Evolutionary conservation across 2,797 vertebrate species (phyloP), one percentile per base, ranked within the genome.

Genomic region (Paguma larvata): DNA sequence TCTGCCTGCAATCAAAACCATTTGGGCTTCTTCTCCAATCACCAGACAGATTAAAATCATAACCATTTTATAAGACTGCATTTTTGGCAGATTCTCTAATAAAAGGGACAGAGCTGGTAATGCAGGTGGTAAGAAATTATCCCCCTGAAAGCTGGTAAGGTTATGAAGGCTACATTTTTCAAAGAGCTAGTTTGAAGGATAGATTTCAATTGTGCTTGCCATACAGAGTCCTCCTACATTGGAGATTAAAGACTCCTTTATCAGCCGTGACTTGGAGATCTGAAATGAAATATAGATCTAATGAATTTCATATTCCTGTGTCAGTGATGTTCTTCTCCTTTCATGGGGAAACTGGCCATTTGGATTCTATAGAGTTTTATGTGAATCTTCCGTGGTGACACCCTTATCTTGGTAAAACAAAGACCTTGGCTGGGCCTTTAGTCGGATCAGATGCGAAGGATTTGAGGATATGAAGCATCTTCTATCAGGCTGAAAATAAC

Each of bases 71-170:
- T 15, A 77, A 23, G 21, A 80, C 21, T 67, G 15, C 53, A 53
- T 87, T 96, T 98, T 97, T 96, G 87, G 97, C 77, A 96, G 53
- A 94, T 94, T 88, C 41, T 72, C 23, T 97, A 93, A 95, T 95
- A 95, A 96, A 94, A 94, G 15, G 19, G 14, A 84, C 68, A 53
- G 18, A 88, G 5, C 32, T 91, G 88, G 95, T 97, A 95, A 94
- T 77, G 30, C 25, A 97, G 73, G 84, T 92, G 15, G 77, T 73
- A 95, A 93, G 77, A 94, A 97, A 96, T 83, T 80, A 78, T 90
- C 95, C 15, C 82, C 51, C 70, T 38, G 63, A 92, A 80, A 94
- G 16, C 41, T 92, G 48, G 48, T 62, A 90, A 97, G 59, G 46
- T 87, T 96, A 92, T 93, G 56, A 89, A 96, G 72, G 67, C 65